Conservation (phyloP, 2,113 vertebrate species). For the Syngnathoides biaculeatus region DNA sequence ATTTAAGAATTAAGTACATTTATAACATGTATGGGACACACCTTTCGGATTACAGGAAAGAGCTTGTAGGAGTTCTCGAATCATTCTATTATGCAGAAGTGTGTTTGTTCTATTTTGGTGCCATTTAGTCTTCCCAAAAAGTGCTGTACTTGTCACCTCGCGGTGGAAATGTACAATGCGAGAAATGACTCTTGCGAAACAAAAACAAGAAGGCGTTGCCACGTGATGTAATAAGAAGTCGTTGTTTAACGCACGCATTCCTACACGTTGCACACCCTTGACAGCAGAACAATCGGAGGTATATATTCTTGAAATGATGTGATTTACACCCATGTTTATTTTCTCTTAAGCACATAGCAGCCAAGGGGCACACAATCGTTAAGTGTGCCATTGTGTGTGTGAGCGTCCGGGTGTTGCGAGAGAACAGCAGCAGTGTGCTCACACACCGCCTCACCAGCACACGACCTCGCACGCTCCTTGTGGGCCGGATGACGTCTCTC, state of each 20-base stretch:
- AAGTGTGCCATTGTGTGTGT: background rate
- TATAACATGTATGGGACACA: no score
- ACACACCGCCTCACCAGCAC: background rate
- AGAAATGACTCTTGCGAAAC: background rate
- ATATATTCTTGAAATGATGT: background rate
- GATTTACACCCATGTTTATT: background rate
- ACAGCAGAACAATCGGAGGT: background rate
- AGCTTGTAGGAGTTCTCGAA: background rate
- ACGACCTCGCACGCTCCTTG: constrained; percentile 33
- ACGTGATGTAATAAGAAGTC: background rate
- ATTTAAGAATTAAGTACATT: no score
- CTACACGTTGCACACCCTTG: background rate
- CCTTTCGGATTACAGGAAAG: no score
- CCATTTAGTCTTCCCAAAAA: background rate
- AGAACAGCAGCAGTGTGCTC: background rate
- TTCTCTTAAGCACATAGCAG: background rate
- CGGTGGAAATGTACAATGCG: background rate
- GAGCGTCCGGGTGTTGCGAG: background rate
- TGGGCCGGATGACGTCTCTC: constrained; percentile 39
- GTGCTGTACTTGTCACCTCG: background rate
- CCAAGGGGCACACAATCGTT: background rate
- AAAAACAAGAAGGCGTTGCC: background rate
- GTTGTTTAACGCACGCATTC: background rate
- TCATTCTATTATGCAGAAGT: background rate
- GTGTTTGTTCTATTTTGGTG: background rate